These are phyloP conservation scores for Erythrocercus mccallii DNA, from an alignment of 2,113 vertebrate genomes.

Conservation along the genomic window DNA sequence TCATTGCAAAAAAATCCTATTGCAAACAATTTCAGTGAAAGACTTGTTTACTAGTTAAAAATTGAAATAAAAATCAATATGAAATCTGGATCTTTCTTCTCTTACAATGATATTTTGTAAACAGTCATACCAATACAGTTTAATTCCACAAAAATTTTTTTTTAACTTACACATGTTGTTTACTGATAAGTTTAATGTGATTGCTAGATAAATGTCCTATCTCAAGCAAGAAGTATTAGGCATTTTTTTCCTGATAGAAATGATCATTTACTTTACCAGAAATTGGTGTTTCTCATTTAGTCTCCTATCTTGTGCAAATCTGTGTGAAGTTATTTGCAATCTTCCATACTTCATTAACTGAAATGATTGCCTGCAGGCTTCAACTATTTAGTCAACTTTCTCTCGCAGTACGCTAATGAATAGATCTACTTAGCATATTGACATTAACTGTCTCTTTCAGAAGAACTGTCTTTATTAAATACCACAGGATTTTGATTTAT, in stretches of 20 bases:
- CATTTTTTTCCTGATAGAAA: not conserved
- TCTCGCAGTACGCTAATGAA: not conserved
- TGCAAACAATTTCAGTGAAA: not conserved
- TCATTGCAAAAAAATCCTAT: not conserved
- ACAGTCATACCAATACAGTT: not conserved
- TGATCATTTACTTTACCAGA: not conserved
- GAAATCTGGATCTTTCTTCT: not conserved
- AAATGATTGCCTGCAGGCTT: constrained; percentile 11
- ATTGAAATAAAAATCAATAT: not conserved
- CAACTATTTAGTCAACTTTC: not conserved
- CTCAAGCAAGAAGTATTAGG: not conserved
- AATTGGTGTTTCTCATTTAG: not conserved
- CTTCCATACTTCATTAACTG: constrained; percentile 36
- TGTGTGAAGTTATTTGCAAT: constrained; percentile 4
- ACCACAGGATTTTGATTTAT: not conserved
- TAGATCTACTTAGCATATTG: not conserved
- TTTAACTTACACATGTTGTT: not conserved
- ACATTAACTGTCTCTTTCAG: not conserved
- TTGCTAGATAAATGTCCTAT: not conserved
- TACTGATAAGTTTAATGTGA: not conserved
- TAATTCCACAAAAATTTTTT: not conserved
- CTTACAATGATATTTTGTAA: not conserved
- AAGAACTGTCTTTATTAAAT: not conserved
- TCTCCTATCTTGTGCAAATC: not conserved
- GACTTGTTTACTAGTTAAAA: not conserved